These are phyloP conservation scores for Pantherophis vulpinus DNA, from an alignment of 2,797 vertebrate species.

Conservation along the genomic window DNA sequence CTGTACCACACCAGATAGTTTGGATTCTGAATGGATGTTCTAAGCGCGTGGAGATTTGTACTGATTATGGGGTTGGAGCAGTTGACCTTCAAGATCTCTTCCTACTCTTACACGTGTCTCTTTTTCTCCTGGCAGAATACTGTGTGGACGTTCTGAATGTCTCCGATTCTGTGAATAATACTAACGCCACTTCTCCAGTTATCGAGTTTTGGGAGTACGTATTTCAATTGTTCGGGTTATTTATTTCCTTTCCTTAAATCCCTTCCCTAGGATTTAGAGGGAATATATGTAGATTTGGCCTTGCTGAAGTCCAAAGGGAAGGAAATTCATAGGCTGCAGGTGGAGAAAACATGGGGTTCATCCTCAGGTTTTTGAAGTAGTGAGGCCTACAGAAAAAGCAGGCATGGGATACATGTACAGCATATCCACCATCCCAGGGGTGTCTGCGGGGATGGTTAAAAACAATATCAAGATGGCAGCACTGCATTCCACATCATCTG, in stretches of 20 bases:
- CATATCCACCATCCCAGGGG: not conserved
- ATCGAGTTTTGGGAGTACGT: conserved; percentile 85
- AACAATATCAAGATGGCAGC: not conserved
- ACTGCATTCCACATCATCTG: not conserved
- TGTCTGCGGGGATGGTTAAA: not conserved
- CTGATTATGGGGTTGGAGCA: not conserved
- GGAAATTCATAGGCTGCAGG: not conserved
- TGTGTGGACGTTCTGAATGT: conserved; percentile 56
- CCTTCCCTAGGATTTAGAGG: not conserved
- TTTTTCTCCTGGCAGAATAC: conserved; percentile 38
- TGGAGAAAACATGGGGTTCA: not conserved
- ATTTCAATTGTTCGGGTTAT: not conserved
- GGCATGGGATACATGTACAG: not conserved
- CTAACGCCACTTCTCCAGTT: conserved; percentile 71
- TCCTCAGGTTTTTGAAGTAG: no score
- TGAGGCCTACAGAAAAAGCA: not conserved
- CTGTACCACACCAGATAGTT: not conserved
- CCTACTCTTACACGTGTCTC: not conserved
- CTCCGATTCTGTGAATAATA: conserved; percentile 35
- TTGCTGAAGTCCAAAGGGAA: not conserved
- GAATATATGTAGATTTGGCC: not conserved
- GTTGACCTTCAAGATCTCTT: not conserved
- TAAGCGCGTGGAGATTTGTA: not conserved
- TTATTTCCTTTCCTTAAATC: not conserved
- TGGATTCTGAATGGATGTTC: not conserved